Evolutionary conservation across 1,140 invertebrate genomes (phyloP).

Genomic region (Philotrypesis tridentata): DNA sequence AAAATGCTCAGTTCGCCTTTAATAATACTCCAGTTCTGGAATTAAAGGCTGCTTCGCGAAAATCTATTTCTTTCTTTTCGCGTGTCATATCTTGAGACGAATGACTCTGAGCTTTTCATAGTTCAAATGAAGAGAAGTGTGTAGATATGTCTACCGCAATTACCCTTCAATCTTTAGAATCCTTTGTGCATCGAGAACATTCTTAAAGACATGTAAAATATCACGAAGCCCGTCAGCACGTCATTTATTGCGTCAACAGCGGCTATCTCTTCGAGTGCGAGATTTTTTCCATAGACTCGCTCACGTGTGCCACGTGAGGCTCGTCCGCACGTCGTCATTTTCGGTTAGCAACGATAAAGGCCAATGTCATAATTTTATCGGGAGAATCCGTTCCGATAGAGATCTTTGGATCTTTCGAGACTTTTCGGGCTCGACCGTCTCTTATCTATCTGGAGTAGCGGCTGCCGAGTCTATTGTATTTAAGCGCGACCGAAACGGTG

Average conservation of each 20-base stretch:
- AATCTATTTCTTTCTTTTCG: too few relatives aligned
- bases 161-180: too few relatives aligned
- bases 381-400: not conserved
- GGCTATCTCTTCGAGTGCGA: not conserved
- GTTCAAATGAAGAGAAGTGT: too few relatives aligned
- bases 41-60: too few relatives aligned
- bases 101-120: too few relatives aligned
- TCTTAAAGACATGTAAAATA: not conserved
- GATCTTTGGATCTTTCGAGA: not conserved
- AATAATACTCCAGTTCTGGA: not conserved
- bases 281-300: not conserved
- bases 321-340: not conserved
- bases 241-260: not conserved
- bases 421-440: not conserved
- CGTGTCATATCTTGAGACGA: too few relatives aligned
- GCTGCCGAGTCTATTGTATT: not conserved
- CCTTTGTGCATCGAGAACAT: not conserved
- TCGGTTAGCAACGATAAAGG: not conserved
- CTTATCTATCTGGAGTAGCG: not conserved
- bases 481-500: not conserved
- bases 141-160: too few relatives aligned
- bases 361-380: not conserved
- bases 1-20: not conserved
- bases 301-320: not conserved
- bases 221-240: not conserved